phyloP scores from a whole-genome alignment of 2,113 vertebrate genomes.

The Piaya cayana region DNA sequence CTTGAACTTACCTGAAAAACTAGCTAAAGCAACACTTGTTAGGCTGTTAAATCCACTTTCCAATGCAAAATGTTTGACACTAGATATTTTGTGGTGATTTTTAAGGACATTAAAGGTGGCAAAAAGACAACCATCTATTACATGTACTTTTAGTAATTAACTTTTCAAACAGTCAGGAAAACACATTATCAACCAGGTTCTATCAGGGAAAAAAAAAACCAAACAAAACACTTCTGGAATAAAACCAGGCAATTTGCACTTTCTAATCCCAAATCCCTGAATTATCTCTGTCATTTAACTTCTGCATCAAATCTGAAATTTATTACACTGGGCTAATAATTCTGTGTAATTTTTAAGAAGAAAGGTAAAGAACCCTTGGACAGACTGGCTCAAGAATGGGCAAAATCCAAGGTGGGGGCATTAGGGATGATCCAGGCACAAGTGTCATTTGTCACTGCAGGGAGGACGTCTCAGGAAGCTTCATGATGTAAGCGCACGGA shows the following conservation, averaged over 20 bases:
- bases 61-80: background rate
- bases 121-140: background rate
- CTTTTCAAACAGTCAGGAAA: background rate
- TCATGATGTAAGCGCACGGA: background rate
- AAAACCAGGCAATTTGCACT: background rate
- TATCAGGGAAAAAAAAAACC: background rate
- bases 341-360: background rate
- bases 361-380: background rate
- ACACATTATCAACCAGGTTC: background rate
- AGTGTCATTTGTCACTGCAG: background rate
- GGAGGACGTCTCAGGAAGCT: background rate
- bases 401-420: accelerated
- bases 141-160: background rate
- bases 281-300: background rate
- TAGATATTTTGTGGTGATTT: background rate
- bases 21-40: background rate
- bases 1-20: background rate
- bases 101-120: background rate
- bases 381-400: background rate
- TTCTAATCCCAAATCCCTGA: background rate
- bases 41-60: background rate
- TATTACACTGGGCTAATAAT: background rate
- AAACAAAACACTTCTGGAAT: background rate
- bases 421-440: background rate
- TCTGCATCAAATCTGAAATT: background rate